A percentile compares a stretch with the other conserved stretches of the same genome.
Evolutionary conservation across 2,113 vertebrate genomes (phyloP).

Genomic region (Coturnix japonica): DNA sequence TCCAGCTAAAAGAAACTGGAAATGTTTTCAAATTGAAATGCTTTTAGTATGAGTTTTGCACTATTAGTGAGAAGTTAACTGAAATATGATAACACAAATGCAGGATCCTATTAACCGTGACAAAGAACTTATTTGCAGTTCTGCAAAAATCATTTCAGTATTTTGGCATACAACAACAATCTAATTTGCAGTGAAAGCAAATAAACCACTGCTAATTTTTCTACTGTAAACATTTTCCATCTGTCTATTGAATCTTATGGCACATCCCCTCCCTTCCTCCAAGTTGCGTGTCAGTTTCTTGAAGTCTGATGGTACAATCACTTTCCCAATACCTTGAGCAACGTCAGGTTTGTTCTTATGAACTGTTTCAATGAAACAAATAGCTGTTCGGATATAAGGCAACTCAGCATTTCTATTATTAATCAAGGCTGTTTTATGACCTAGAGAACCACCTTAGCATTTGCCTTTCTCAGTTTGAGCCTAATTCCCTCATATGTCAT

Average conservation of each 20-base stretch:
- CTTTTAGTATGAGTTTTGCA: not conserved
- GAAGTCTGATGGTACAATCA: not conserved
- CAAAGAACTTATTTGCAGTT: not conserved
- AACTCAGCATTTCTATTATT: not conserved
- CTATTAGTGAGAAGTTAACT: not conserved
- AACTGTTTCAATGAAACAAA: not conserved
- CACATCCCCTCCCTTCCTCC: not conserved
- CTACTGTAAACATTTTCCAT: constrained; percentile 39
- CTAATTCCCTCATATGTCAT: not conserved
- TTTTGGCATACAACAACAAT: constrained; percentile 20
- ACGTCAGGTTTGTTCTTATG: rapidly evolving
- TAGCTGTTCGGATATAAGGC: not conserved
- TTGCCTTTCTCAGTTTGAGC: not conserved
- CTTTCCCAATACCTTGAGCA: not conserved
- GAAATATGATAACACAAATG: rapidly evolving
- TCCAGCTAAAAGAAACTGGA: not conserved
- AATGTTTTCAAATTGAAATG: rapidly evolving
- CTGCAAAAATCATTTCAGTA: not conserved
- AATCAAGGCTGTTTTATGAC: not conserved
- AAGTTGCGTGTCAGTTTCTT: not conserved
- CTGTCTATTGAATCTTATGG: constrained; percentile 13
- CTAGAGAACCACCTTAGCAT: not conserved
- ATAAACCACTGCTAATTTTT: not conserved
- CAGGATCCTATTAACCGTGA: not conserved
- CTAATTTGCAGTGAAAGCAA: constrained; percentile 14